Evolutionary conservation across 2,888 invertebrate species (phyloP).

Genomic region (Rutpela maculata): DNA sequence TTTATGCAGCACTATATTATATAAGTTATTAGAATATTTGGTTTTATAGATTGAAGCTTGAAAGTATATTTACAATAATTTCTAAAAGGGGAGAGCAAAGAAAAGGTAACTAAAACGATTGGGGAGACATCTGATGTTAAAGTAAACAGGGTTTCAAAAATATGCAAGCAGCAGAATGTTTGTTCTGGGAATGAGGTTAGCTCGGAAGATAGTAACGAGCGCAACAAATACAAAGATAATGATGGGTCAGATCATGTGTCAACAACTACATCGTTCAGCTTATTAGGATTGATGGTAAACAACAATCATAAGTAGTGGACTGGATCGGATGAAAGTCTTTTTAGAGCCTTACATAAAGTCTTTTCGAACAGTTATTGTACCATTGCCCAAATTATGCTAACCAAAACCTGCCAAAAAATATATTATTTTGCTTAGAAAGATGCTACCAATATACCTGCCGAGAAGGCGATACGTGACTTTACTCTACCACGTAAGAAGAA

Average conservation of each 20-base stretch:
- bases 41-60: conserved; percentile 47
- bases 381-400: conserved; percentile 92
- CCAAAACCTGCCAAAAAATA: conserved; percentile 96
- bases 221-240: conserved; percentile 84
- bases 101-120: conserved; percentile 63
- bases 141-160: conserved; percentile 69
- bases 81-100: conserved; percentile 67
- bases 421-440: conserved; percentile 91
- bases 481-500: conserved; percentile 95
- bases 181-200: conserved; percentile 96
- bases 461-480: conserved; percentile 83
- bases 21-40: conserved; percentile 32
- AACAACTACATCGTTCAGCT: conserved; percentile 76
- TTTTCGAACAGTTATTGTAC: conserved; percentile 96
- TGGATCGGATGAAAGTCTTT: conserved; percentile 95
- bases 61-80: conserved; percentile 42
- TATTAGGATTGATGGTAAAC: conserved; percentile 75
- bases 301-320: conserved; percentile 85
- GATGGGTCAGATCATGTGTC: conserved; percentile 72
- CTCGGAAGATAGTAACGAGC: conserved; percentile 95
- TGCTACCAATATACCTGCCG: too few species aligned
- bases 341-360: conserved; percentile 92
- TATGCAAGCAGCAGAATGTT: conserved; percentile 80
- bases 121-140: conserved; percentile 59
- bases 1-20: conserved; percentile 40